Conservation (phyloP, 2,113 vertebrate genomes). For the Nesospiza acunhae region DNA sequence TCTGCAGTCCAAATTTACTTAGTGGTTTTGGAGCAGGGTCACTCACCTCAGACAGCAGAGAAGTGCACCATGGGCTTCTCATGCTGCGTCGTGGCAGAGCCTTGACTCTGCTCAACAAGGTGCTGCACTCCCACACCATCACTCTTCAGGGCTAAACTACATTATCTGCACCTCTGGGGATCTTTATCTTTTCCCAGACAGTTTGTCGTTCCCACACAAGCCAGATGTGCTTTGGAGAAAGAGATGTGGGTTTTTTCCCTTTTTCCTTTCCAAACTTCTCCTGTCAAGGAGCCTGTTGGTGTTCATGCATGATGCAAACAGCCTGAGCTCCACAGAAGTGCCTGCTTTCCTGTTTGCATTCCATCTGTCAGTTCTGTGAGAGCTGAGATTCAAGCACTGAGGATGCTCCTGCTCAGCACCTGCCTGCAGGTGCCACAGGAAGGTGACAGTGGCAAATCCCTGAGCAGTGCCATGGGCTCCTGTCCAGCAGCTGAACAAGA, state of each 20-base stretch:
- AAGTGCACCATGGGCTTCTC: not conserved
- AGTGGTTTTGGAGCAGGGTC: not conserved
- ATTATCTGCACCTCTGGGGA: not conserved
- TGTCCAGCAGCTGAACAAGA: not conserved
- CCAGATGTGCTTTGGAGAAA: not conserved
- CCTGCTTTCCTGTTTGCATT: not conserved
- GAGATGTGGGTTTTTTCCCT: not conserved
- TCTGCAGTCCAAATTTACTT: not conserved
- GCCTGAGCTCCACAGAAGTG: not conserved
- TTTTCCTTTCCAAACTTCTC: not conserved
- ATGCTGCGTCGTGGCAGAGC: accelerated
- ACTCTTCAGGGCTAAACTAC: not conserved
- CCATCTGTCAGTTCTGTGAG: not conserved
- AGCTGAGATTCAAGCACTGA: not conserved
- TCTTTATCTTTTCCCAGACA: not conserved
- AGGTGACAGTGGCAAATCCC: no score
- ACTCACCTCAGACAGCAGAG: not conserved
- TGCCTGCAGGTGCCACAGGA: no score
- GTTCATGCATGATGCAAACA: not conserved
- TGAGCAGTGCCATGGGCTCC: not conserved
- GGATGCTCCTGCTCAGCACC: not conserved
- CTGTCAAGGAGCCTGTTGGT: not conserved
- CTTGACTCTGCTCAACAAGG: not conserved
- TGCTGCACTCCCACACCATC: not conserved
- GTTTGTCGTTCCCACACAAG: not conserved